Base-by-base conservation (phyloP, 2,113 vertebrate genomes). In the Microtus pennsylvanicus region DNA sequence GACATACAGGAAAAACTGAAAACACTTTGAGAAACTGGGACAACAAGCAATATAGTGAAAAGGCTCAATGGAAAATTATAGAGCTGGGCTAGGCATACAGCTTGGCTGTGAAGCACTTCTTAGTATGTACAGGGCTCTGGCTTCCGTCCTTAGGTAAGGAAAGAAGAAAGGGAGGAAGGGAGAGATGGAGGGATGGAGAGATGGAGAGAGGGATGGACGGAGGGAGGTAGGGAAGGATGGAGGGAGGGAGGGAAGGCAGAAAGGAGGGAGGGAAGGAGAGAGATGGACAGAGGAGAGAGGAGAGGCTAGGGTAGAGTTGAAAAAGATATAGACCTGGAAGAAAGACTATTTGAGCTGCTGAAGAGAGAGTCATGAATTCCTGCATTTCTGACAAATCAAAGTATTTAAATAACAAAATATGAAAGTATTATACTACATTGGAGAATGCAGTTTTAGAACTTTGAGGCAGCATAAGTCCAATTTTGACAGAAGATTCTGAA, bases 331-430 rank as follows among this genome's bases (percentile, higher is more conserved):
- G 47, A 70, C 13, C 47, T 85, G 24, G 19, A 90, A 88, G 69
- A 91, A 94, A 95, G 77, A 70, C 50, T 35, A 67, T 50, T 81
- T 90, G n/a, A 91, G 67, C 61, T 72, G 1, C n/a, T 87, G 17
- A 80, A n/a, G 45, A 87, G 58, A 94, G 26, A 76, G 8, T 4
- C 10, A 69, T 33, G 70, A 21, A 42, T 83, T 42, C 61, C 22
- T 83, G 13, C 7, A 33, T 77, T 93, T 92, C n/a, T 69, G 17
- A 33, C 38, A 94, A 63, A 42, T 69, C 52, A n/a, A 90, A 80
- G 28, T 88, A 85, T 69, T 87, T 94, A 75, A 90, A n/a, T 65
- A 80, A 52, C 89, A n/a, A 89, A 80, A 95, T 65, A 61, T 42
- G 10, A 70, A 87, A 94, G 21, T 82, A 33, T 52, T 52, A 12